These are phyloP conservation scores for Anoura caudifer DNA, from an alignment of 2,113 vertebrate genomes.

Conservation along the genomic window DNA sequence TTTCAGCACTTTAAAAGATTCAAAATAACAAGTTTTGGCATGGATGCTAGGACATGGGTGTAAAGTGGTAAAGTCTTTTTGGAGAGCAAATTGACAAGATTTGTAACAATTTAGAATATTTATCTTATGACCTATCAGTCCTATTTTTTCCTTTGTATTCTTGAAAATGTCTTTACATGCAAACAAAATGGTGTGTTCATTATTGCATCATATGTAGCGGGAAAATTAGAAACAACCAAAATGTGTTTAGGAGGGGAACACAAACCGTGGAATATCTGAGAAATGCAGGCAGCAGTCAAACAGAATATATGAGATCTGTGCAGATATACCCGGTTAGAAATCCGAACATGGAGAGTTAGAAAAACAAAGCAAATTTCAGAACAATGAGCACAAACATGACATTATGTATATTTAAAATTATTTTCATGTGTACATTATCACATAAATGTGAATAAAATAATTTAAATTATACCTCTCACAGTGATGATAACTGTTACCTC, in stretches of 20 bases:
- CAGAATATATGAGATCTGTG: not conserved
- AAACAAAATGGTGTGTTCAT: not conserved
- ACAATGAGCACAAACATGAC: not conserved
- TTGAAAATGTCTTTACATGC: not conserved
- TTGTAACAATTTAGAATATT: not conserved
- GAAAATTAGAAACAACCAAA: not conserved
- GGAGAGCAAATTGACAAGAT: not conserved
- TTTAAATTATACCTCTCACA: not conserved
- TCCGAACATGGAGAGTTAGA: not conserved
- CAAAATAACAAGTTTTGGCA: not conserved
- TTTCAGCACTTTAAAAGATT: not conserved
- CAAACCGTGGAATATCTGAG: not conserved
- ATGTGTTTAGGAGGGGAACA: not conserved
- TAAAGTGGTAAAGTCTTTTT: not conserved
- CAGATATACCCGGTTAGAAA: not conserved
- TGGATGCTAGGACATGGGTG: not conserved
- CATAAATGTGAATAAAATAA: not conserved
- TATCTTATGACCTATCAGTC: not conserved
- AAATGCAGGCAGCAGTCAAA: not conserved
- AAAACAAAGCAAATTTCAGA: not conserved
- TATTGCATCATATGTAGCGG: not conserved
- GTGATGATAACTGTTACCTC: not conserved
- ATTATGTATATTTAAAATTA: not conserved
- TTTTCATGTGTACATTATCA: not conserved
- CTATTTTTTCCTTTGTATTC: not conserved